phyloP scores from a whole-genome alignment of 2,888 invertebrate genomes.

The Scaptomyza parva region DNA sequence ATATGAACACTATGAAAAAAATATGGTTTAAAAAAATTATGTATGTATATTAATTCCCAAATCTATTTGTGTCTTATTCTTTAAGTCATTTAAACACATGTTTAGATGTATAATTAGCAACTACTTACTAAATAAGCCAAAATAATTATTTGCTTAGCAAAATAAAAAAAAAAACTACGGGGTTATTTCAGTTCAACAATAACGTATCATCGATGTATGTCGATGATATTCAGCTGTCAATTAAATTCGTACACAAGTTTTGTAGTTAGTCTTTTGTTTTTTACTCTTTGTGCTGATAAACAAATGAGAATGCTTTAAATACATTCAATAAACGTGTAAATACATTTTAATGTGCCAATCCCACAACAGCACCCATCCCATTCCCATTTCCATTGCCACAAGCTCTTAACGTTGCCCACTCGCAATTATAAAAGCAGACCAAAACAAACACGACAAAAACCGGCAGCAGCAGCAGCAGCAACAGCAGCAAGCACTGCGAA shows the following conservation, averaged over 20 bases:
- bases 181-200: slow-evolving; percentile 60
- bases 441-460: slow-evolving; percentile 61
- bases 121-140: slow-evolving; percentile 18
- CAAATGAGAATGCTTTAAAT: slow-evolving; percentile 49
- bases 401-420: slow-evolving; percentile 40
- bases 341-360: slow-evolving; percentile 70
- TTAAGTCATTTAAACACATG: not conserved
- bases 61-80: not conserved
- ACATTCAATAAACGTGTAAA: slow-evolving; percentile 74
- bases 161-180: slow-evolving; percentile 6
- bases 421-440: slow-evolving; percentile 47
- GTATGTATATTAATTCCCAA: too few relatives aligned
- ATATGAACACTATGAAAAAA: too few relatives aligned
- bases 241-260: slow-evolving; percentile 50
- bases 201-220: too few relatives aligned
- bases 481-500: slow-evolving; percentile 43
- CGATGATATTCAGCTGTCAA: slow-evolving; percentile 66
- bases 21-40: too few relatives aligned
- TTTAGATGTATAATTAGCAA: slow-evolving; percentile 16
- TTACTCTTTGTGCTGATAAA: slow-evolving; percentile 20
- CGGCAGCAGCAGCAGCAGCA: slow-evolving; percentile 56
- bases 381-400: slow-evolving; percentile 32
- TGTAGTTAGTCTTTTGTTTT: slow-evolving; percentile 27
- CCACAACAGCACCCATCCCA: slow-evolving; percentile 40
- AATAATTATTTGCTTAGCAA: slow-evolving; percentile 32